Base-by-base conservation (phyloP, 2,113 vertebrate species). In the Ariopsis seemanni region DNA sequence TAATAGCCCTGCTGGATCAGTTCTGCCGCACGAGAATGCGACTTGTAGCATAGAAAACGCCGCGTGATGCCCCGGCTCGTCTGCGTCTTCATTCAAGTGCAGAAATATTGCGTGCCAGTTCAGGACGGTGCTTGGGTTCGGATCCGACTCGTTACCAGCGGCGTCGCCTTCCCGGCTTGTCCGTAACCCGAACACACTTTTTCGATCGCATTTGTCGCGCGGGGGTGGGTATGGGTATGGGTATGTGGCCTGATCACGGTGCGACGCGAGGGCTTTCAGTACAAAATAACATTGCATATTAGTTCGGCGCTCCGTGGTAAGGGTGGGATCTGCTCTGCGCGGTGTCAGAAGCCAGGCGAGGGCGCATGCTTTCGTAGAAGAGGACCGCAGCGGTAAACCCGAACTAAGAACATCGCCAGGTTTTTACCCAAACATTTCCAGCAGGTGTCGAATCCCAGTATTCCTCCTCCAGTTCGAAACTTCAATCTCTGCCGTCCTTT, bases 281-380 rank as follows among this genome's bases (percentile, higher is more conserved):
- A 95, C 97, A 95, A 95, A 96, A 96, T 96, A 97, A 94, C 97
- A 98, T 98, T 95, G 96, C 97, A 97, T 96, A 96, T 95, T 92
- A 97, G 96, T 97, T 95, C 93, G 91, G 96, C 93, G 94, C 94
- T 95, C 91, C 91, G 93, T 95, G 92, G 95, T 87, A 94, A 93
- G 95, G 95, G 95, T 95, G 96, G 65, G 85, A 48, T 60, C 11
- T 22, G 95, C 93, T 95, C 95, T 94, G 96, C 94, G 94, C 95
- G 94, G 94, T 93, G 96, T 93, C 93, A 93, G 95, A 96, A 97
- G 96, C 96, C 97, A 92, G 94, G 94, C 93, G 53, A 58, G 55
- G 78, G 22, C 30, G 85, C 78, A 65, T 58, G 30, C 53, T 77
- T 95, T 48, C 53, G 79, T 50, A 30, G 7, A 18, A 93, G 94